Evolutionary conservation across 1,140 invertebrate genomes (phyloP).

Genomic region (Nasonia longicornis): DNA sequence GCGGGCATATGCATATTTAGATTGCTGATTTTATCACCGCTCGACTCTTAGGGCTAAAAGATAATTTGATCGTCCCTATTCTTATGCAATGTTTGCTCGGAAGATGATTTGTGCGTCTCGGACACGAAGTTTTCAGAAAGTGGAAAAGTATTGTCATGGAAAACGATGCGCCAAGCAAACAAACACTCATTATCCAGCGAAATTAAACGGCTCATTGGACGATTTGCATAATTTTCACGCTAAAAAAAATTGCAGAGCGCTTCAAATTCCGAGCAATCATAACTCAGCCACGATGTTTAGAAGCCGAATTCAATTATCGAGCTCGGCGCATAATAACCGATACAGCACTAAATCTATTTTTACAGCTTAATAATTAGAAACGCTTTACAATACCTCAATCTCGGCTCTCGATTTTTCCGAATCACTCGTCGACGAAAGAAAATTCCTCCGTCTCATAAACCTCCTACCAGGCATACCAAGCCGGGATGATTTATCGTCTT

Average conservation of each 20-base stretch:
- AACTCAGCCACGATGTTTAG: neutral
- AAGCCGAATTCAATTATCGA: neutral
- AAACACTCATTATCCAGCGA: neutral
- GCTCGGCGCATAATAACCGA: neutral
- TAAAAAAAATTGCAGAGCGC: neutral
- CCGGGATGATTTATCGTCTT: conserved; percentile 34
- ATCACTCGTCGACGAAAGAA: neutral
- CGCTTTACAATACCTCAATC: conserved; percentile 15
- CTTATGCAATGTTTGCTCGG: neutral
- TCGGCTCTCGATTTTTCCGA: conserved; percentile 22
- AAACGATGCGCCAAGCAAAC: neutral
- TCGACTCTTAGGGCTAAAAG: no score
- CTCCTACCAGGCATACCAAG: conserved; percentile 11
- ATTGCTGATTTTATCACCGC: conserved; percentile 24
- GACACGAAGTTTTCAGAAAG: neutral
- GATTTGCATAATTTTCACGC: neutral
- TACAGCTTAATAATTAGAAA: neutral
- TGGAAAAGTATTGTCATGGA: neutral
- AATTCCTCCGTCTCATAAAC: conserved; percentile 17
- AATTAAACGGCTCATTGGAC: neutral
- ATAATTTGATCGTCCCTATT: neutral
- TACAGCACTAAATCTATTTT: conserved; percentile 1
- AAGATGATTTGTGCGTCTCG: neutral
- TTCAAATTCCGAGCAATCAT: neutral
- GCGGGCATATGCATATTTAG: neutral